phyloP scores from a whole-genome alignment of 2,888 invertebrate genomes.

The Podotricha telesiphe region DNA sequence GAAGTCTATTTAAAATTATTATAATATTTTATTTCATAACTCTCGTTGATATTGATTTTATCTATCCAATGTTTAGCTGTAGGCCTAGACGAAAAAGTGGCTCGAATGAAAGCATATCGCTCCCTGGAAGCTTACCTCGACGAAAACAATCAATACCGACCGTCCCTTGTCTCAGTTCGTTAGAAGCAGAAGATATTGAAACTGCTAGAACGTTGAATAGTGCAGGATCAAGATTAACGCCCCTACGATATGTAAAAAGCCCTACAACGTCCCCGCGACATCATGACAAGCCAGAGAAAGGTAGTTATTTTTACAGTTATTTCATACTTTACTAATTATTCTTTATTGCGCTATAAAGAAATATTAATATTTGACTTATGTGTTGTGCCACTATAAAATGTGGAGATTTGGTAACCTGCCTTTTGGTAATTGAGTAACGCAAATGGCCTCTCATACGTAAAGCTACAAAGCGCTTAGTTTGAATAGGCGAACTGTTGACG shows the following conservation, averaged over 20 bases:
- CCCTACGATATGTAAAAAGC: constrained; percentile 73
- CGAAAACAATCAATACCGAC: constrained; percentile 84
- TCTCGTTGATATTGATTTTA: too few species aligned
- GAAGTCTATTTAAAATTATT: neutral
- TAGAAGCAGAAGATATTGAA: constrained; percentile 80
- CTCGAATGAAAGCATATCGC: constrained; percentile 85
- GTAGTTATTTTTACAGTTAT: constrained; percentile 47
- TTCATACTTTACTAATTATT: too few species aligned
- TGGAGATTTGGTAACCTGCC: neutral
- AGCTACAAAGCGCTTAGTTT: neutral
- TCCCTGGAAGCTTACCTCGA: constrained; percentile 85
- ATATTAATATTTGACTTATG: neutral
- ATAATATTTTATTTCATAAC: too few species aligned
- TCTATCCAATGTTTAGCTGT: constrained; percentile 40
- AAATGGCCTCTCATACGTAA: neutral
- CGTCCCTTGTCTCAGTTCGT: constrained; percentile 73
- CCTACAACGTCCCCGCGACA: constrained; percentile 82
- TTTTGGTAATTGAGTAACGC: neutral
- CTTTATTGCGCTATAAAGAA: too few species aligned
- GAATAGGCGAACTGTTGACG: constrained; percentile 20
- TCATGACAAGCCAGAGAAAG: constrained; percentile 72
- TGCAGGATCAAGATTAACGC: constrained; percentile 77
- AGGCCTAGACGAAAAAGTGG: constrained; percentile 79
- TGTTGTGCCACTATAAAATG: neutral
- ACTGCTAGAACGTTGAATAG: constrained; percentile 76